A percentile compares a stretch with the other conserved stretches of the same genome.
These are phyloP conservation scores for Onthophagus taurus DNA, from an alignment of 1,140 invertebrate genomes.

Conservation along the genomic window DNA sequence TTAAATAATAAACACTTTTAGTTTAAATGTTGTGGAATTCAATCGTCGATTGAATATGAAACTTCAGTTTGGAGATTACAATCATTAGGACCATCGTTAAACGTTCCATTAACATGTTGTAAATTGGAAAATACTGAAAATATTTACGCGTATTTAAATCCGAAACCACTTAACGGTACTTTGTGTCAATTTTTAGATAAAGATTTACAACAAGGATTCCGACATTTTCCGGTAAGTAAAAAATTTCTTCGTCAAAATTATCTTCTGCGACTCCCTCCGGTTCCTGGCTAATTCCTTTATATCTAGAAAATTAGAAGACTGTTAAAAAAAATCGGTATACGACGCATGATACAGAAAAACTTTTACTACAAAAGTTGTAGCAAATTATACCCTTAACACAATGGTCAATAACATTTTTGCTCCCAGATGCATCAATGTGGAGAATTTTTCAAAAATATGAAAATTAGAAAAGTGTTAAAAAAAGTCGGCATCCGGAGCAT, in stretches of 20 bases:
- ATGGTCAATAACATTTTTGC: no score
- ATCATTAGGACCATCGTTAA: constrained; percentile 53
- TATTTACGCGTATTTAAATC: constrained; percentile 60
- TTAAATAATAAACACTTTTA: no score
- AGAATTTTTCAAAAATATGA: no score
- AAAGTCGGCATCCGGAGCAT: no score
- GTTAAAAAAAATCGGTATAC: constrained; percentile 1
- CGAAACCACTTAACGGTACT: constrained; percentile 58
- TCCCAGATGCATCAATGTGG: no score
- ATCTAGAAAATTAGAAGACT: no score
- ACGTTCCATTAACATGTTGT: constrained; percentile 73
- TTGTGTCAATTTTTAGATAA: constrained; percentile 60
- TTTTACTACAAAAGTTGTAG: no score
- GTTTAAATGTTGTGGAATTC: constrained; percentile 78
- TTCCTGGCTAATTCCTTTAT: no score
- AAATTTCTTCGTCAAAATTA: not conserved
- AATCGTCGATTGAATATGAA: constrained; percentile 68
- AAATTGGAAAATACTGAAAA: constrained; percentile 51
- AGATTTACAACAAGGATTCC: constrained; percentile 48
- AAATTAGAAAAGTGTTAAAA: no score
- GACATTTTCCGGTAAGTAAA: constrained; percentile 47
- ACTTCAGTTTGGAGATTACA: constrained; percentile 72
- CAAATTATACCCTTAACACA: no score
- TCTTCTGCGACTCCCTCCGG: no score
- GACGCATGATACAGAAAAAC: no score